phyloP scores from a whole-genome alignment of 1,140 invertebrate genomes.

The Episyrphus balteatus region DNA sequence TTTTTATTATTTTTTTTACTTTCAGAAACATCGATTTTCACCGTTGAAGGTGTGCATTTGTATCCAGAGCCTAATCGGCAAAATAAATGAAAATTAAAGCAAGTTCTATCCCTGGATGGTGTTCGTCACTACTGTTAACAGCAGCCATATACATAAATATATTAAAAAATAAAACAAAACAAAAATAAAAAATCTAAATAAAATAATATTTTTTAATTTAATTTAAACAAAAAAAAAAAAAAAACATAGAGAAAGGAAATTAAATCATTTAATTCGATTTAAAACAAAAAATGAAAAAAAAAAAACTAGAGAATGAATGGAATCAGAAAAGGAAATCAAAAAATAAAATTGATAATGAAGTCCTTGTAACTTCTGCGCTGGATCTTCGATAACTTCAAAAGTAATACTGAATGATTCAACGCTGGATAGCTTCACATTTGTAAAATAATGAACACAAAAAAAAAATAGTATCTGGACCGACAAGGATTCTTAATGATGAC shows the following conservation, averaged over 20 bases:
- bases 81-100: conserved; percentile 41
- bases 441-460: too few relatives aligned
- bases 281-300: conserved; percentile 9
- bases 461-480: too few relatives aligned
- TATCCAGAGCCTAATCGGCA: conserved; percentile 50
- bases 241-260: conserved; percentile 2
- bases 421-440: too few relatives aligned
- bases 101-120: conserved; percentile 36
- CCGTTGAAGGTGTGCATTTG: conserved; percentile 72
- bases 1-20: conserved; percentile 29
- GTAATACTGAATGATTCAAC: too few relatives aligned
- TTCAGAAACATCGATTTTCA: conserved; percentile 87
- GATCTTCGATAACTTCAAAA: too few relatives aligned
- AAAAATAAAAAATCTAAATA: conserved; percentile 3
- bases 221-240: conserved; percentile 6
- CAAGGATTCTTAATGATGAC: too few relatives aligned
- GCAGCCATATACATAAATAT: conserved; percentile 5
- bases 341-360: not conserved
- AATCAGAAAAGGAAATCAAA: not conserved
- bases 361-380: too few relatives aligned
- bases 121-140: conserved; percentile 38
- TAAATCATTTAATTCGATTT: conserved; percentile 3
- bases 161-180: conserved; percentile 2
- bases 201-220: conserved; percentile 1
- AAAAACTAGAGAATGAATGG: conserved; percentile 5